Base-by-base conservation (phyloP, 2,888 invertebrate species). In the Psococerastis gibbosa region DNA sequence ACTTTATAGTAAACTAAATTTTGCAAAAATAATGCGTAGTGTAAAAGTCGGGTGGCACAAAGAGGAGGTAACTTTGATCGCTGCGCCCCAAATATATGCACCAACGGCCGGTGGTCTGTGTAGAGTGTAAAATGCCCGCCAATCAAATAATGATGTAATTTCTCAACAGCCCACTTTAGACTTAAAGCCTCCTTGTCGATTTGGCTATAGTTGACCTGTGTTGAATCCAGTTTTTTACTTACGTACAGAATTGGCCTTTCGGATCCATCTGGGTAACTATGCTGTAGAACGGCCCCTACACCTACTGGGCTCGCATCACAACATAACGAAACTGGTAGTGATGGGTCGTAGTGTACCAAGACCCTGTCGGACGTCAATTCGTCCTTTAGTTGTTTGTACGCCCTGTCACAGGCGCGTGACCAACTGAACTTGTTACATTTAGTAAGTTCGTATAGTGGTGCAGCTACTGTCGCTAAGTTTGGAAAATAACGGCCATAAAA, bases 111-210 rank as follows among this genome's bases (percentile, higher is more conserved):
- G 45, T 60, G 55, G 47, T 61, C 59, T 2, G 60, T 60, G 5
- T 53, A 33, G 11, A 63, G 49, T 1, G 51, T 55, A 48, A 65
- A 64, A 2, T 51, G 48, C 3, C 56, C 47, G 3, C 60, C 63
- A 48, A 52, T 57, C 3, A 63, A 18, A 48, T 59, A 64, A 9
- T 57, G 52, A 45, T 58, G 54, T 49, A 64, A 64, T 48, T 55
- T 55, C 18, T 52, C 50, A 1, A 62, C 51, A 1, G 54, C 58
- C 45, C 51, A 63, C 17, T 59, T 49, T 4, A 62, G 51, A 3
- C 55, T 53, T n/a, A 58, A 52, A 1, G 57, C 60, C 50, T 55
- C 53, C 8, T 49, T 48, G 35, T 55, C 54, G 3, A 53, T 45
- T 42, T 53, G 51, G 11, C 46, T 57, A 47, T 56, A 54, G 27